Conservation (phyloP, 2,113 vertebrate genomes). For the Passer domesticus region DNA sequence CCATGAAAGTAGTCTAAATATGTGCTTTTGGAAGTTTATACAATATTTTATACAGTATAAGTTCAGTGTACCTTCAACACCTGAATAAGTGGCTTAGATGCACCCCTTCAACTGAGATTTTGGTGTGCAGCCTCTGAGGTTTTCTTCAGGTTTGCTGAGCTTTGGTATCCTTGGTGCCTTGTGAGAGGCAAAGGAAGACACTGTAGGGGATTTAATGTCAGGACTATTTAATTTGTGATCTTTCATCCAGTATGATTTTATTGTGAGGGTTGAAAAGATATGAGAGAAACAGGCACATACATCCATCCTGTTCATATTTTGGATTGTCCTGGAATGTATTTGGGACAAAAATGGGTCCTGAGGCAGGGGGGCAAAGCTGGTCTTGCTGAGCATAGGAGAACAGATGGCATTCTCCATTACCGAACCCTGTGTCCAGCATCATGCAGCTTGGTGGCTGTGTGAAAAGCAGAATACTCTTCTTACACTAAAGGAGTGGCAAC, state of each 20-base stretch:
- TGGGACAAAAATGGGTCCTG: not conserved
- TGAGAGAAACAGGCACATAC: not conserved
- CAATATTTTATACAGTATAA: not conserved
- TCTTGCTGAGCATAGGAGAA: not conserved
- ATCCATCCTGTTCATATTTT: not conserved
- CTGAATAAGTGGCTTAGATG: not conserved
- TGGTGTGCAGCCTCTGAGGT: not conserved
- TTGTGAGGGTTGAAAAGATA: not conserved
- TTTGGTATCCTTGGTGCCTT: not conserved
- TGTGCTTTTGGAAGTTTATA: not conserved
- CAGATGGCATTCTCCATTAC: fast-evolving
- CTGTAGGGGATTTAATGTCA: not conserved
- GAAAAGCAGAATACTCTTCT: not conserved
- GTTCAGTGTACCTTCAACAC: not conserved
- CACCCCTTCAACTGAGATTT: fast-evolving
- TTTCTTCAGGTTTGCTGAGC: not conserved
- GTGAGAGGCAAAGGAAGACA: not conserved
- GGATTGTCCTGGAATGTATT: not conserved
- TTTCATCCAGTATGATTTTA: not conserved
- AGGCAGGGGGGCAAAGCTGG: no score
- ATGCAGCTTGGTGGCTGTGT: not conserved
- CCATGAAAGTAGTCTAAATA: not conserved
- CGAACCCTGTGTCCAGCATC: not conserved
- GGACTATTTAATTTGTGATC: not conserved
- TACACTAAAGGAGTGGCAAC: not conserved